phyloP scores from a whole-genome alignment of 2,888 invertebrate genomes.

The Synergus japonicus region DNA sequence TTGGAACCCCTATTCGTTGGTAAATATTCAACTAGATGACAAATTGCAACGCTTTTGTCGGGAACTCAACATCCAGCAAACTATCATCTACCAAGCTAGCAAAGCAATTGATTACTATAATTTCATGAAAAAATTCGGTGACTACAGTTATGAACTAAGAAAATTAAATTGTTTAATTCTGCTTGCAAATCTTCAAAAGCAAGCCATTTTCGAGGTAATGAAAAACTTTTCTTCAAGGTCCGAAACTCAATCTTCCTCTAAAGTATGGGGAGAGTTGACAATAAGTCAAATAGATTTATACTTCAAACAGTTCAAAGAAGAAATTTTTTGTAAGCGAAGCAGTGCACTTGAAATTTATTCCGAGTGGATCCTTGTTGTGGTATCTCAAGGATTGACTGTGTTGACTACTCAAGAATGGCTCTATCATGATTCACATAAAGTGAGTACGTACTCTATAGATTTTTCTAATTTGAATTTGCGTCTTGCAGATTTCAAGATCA shows the following conservation, averaged over 20 bases:
- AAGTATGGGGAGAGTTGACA: constrained; percentile 57
- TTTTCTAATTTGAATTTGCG: constrained; percentile 71
- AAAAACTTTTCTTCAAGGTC: constrained; percentile 36
- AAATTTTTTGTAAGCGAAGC: constrained; percentile 41
- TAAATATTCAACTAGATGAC: constrained; percentile 42
- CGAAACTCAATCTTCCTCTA: not conserved
- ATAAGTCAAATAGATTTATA: constrained; percentile 60
- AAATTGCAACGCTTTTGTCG: constrained; percentile 59
- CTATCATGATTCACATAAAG: constrained; percentile 54
- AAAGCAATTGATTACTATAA: constrained; percentile 78
- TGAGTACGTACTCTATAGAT: too few species aligned
- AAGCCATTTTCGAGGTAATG: constrained; percentile 61
- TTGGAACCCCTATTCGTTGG: constrained; percentile 43
- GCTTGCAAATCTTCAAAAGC: constrained; percentile 68
- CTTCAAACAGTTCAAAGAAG: constrained; percentile 51
- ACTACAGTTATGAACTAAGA: constrained; percentile 78
- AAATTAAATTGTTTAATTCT: constrained; percentile 79
- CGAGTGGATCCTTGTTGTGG: constrained; percentile 73
- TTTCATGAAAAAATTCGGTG: constrained; percentile 75
- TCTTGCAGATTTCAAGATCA: constrained; percentile 74
- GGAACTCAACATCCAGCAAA: constrained; percentile 63
- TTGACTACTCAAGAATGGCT: constrained; percentile 63
- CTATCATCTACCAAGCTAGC: constrained; percentile 73
- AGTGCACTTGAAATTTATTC: too few species aligned
- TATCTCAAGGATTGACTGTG: constrained; percentile 68